A percentile compares a stretch with the other conserved stretches of the same genome.
phyloP scores from a whole-genome alignment of 1,140 invertebrate genomes.

The Saccostrea cuccullata region DNA sequence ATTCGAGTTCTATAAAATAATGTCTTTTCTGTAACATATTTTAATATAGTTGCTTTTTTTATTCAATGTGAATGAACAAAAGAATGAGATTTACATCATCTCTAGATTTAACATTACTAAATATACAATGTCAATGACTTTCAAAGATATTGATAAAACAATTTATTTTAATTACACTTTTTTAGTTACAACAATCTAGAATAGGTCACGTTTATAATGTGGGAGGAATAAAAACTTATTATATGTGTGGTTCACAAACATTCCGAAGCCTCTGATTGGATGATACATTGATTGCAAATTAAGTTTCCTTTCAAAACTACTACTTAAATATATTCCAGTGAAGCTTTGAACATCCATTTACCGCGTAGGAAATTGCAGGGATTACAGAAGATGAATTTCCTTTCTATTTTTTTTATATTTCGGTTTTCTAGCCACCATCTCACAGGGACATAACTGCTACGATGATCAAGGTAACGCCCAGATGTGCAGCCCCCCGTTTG shows the following conservation, averaged over 20 bases:
- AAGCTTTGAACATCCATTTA: neutral
- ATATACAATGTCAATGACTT: too few species aligned
- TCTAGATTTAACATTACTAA: too few species aligned
- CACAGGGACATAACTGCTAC: constrained; percentile 47
- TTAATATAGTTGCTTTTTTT: too few species aligned
- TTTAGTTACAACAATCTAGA: neutral
- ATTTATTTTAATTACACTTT: too few species aligned
- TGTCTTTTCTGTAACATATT: too few species aligned
- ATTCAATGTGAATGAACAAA: too few species aligned
- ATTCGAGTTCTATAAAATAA: too few species aligned
- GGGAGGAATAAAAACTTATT: neutral
- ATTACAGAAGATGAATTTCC: neutral
- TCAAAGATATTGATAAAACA: too few species aligned
- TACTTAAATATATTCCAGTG: neutral
- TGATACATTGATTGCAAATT: neutral
- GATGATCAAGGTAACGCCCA: constrained; percentile 78
- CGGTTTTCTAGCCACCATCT: constrained; percentile 55
- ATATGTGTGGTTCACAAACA: neutral
- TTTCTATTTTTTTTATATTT: constrained; percentile 31
- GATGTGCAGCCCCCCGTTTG: constrained; percentile 96
- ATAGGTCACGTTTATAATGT: neutral
- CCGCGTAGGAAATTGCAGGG: neutral
- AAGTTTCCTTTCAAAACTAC: neutral
- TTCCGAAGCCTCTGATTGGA: neutral
- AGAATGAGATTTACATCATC: too few species aligned